These are phyloP conservation scores for Kryptolebias marmoratus DNA, from an alignment of 2,113 vertebrate species.

Conservation along the genomic window DNA sequence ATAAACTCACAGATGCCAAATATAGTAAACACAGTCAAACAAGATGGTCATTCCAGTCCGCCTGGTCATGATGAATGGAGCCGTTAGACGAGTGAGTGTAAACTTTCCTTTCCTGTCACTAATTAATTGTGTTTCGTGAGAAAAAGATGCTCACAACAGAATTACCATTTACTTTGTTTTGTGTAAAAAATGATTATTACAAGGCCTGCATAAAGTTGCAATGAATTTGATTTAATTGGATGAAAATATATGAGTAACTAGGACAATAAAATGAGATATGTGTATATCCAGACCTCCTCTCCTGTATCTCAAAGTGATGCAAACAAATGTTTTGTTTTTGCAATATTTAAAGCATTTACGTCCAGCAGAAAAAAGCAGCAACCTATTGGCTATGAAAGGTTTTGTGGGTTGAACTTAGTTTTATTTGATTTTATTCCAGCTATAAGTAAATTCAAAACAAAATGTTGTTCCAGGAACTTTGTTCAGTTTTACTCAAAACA, in stretches of 20 bases:
- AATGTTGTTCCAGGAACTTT: slow-evolving; percentile 5
- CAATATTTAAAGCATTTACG: no score
- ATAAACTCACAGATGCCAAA: slow-evolving; percentile 53
- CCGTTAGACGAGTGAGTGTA: slow-evolving; percentile 32
- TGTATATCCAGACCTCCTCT: no score
- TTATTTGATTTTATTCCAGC: no score
- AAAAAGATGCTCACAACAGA: slow-evolving; percentile 43
- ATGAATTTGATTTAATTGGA: background rate
- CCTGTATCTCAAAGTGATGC: no score
- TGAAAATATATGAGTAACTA: slow-evolving; percentile 1
- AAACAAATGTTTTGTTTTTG: no score
- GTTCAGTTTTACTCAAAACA: slow-evolving; percentile 31
- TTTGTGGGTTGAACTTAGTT: no score
- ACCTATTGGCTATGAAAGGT: no score
- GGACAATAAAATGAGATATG: background rate
- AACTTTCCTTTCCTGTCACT: slow-evolving; percentile 8
- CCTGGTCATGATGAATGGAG: slow-evolving; percentile 62
- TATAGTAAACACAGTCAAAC: slow-evolving; percentile 48
- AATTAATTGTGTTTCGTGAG: slow-evolving; percentile 57
- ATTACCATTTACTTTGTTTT: slow-evolving; percentile 33
- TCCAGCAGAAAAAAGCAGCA: no score
- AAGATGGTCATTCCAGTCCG: slow-evolving; percentile 44
- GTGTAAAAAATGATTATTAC: background rate
- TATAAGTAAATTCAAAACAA: background rate
- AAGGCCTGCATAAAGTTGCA: background rate